Evolutionary conservation across 2,888 invertebrate species (phyloP).

Genomic region (Pyrrhia umbra): DNA sequence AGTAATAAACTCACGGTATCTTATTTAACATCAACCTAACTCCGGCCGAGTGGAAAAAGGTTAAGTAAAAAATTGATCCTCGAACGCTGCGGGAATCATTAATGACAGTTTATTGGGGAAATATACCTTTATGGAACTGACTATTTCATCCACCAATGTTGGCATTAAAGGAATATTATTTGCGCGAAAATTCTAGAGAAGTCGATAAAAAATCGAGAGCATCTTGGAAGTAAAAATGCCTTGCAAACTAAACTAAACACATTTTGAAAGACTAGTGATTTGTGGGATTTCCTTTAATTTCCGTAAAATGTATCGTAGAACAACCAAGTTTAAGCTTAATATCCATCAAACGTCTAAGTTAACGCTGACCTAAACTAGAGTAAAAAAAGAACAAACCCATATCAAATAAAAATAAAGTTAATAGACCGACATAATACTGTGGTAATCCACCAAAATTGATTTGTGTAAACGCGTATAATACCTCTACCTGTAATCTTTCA

Average conservation of each 20-base stretch:
- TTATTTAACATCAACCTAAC: conserved; percentile 59
- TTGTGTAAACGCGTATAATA: conserved; percentile 47
- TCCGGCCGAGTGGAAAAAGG: conserved; percentile 62
- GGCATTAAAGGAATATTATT: conserved; percentile 17
- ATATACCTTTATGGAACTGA: conserved; percentile 31
- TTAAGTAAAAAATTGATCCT: conserved; percentile 59
- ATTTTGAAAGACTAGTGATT: not conserved
- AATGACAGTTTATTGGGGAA: conserved; percentile 49
- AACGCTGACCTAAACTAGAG: too few species aligned
- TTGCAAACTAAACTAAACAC: not conserved
- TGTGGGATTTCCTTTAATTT: too few species aligned
- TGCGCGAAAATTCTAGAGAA: not conserved
- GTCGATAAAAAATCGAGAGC: not conserved
- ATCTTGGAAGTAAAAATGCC: not conserved
- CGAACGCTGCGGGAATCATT: conserved; percentile 51
- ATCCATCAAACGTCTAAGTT: too few species aligned
- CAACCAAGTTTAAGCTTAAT: not conserved
- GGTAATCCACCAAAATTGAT: conserved; percentile 41
- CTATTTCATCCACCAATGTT: conserved; percentile 18
- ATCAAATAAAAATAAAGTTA: conserved; percentile 17
- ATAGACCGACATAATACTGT: conserved; percentile 30
- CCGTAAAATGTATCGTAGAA: not conserved
- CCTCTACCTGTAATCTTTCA: conserved; percentile 91
- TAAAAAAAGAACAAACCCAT: conserved; percentile 33
- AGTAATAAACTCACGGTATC: conserved; percentile 65